Conservation (phyloP, 2,113 vertebrate species). For the Rhabdornis inornatus region DNA sequence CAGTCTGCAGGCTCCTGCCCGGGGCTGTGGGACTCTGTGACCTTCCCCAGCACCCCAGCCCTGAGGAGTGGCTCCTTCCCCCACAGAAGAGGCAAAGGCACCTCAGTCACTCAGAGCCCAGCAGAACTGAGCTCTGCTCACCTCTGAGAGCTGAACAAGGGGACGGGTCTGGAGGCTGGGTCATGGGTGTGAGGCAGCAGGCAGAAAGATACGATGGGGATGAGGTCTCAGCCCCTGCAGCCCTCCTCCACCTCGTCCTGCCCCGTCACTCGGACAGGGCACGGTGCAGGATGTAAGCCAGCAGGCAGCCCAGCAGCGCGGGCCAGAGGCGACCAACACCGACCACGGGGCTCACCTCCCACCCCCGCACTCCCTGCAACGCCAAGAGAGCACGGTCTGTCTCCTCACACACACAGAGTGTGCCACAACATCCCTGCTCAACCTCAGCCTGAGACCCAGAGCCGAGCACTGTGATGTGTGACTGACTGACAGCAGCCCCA, state of each 20-base stretch:
- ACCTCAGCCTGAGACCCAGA: background rate
- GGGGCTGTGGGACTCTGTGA: accelerated
- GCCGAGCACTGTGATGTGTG: accelerated
- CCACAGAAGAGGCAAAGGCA: accelerated
- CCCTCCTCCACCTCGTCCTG: accelerated
- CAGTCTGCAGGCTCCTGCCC: background rate
- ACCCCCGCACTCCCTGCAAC: constrained; percentile 8
- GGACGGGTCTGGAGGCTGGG: background rate
- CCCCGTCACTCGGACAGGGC: background rate
- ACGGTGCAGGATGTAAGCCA: background rate
- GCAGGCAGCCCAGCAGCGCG: background rate
- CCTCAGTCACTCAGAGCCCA: background rate
- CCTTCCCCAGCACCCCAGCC: background rate
- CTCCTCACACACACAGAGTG: background rate
- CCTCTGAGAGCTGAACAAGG: background rate
- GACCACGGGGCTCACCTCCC: background rate
- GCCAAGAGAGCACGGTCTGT: background rate
- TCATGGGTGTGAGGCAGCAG: accelerated
- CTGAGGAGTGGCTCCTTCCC: background rate
- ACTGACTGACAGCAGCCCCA: too few species aligned
- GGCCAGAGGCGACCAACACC: background rate
- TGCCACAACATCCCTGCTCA: accelerated
- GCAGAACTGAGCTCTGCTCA: background rate
- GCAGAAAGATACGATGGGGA: accelerated
- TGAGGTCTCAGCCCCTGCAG: background rate